A percentile compares a stretch with the other conserved stretches of the same genome.
Evolutionary conservation across 2,113 vertebrate genomes (phyloP).

Genomic region (Lethenteron reissneri): DNA sequence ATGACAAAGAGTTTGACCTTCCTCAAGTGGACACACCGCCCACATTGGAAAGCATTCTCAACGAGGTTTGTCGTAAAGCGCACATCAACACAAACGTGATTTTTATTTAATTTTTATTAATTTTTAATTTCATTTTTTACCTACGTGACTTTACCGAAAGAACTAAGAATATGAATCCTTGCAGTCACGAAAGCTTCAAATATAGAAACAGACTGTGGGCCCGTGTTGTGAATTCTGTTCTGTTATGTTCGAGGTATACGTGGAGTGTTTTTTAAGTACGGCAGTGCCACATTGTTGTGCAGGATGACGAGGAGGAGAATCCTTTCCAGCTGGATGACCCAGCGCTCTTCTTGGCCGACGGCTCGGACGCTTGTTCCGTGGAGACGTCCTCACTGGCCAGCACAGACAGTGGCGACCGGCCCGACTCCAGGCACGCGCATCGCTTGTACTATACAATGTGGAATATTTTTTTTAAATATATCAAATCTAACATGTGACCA

Average conservation of each 20-base stretch:
- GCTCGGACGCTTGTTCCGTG: slow-evolving; percentile 62
- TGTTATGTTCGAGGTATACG: neutral
- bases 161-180: too few species aligned
- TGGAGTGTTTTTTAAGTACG: neutral
- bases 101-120: neutral
- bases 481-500: too few species aligned
- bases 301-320: slow-evolving; percentile 87
- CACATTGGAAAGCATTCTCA: slow-evolving; percentile 87
- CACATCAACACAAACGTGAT: neutral
- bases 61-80: slow-evolving; percentile 37
- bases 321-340: slow-evolving; percentile 76
- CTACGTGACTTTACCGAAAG: too few species aligned
- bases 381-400: slow-evolving; percentile 89
- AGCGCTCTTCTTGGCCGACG: slow-evolving; percentile 54
- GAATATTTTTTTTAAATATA: too few species aligned
- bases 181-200: neutral
- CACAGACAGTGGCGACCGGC: slow-evolving; percentile 83
- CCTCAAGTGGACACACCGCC: slow-evolving; percentile 94
- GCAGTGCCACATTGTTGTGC: slow-evolving; percentile 8
- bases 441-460: too few species aligned
- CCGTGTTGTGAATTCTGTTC: neutral
- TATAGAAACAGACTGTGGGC: neutral
- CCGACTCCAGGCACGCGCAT: slow-evolving; percentile 22
- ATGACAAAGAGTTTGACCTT: slow-evolving; percentile 95
- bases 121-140: too few species aligned